Percentiles rank a stretch among this genome's conserved stretches.
Conservation (phyloP, 2,888 invertebrate genomes). For the Busseola fusca region DNA sequence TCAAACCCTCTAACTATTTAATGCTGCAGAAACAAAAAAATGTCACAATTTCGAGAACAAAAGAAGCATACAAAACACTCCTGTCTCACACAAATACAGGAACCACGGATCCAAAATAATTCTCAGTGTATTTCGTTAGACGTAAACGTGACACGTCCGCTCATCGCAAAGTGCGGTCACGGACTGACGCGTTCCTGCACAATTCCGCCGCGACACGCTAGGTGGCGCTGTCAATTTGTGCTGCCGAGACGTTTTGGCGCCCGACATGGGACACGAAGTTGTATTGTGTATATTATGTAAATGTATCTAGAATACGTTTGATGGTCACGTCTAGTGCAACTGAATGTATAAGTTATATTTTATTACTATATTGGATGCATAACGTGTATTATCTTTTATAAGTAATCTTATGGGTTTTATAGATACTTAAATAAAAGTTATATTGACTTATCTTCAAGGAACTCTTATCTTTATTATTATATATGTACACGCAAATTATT, state of each 20-base stretch:
- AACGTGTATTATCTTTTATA: neutral
- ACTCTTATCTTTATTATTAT: neutral
- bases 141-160: constrained; percentile 75
- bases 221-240: constrained; percentile 84
- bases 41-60: constrained; percentile 13
- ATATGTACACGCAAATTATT: neutral
- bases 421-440: neutral
- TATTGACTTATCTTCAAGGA: neutral
- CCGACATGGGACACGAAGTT: constrained; percentile 69
- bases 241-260: constrained; percentile 76
- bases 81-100: constrained; percentile 42
- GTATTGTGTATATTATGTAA: constrained; percentile 57
- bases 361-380: constrained; percentile 26
- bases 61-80: constrained; percentile 43
- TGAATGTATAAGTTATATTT: constrained; percentile 39
- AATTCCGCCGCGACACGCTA: constrained; percentile 72
- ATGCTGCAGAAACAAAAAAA: neutral
- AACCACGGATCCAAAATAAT: constrained; percentile 62
- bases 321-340: constrained; percentile 54
- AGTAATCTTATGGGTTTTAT: neutral
- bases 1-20: neutral
- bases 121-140: constrained; percentile 75
- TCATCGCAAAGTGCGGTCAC: constrained; percentile 80
- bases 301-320: constrained; percentile 57
- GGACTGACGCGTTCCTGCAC: constrained; percentile 74